A percentile compares a stretch with the other conserved stretches of the same genome.
phyloP scores from a whole-genome alignment of 2,888 invertebrate species.

The Campoletis raptor region DNA sequence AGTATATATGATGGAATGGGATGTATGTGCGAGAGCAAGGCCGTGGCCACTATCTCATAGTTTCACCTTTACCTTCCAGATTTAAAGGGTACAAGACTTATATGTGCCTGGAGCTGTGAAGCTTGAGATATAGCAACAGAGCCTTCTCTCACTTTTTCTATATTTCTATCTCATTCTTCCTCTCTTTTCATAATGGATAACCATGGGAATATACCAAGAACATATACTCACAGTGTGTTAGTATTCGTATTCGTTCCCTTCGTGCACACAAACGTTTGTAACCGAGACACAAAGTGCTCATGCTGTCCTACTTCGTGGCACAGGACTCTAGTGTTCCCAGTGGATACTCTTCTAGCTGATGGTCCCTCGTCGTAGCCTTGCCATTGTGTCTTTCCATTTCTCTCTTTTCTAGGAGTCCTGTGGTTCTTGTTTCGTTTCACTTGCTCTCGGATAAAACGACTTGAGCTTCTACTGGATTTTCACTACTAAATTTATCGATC shows the following conservation, averaged over 20 bases:
- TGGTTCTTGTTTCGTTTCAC: conserved; percentile 40
- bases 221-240: conserved; percentile 9
- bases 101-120: conserved; percentile 28
- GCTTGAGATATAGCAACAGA: conserved; percentile 45
- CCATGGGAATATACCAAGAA: conserved; percentile 22
- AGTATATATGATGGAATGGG: conserved; percentile 24
- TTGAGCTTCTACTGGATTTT: conserved; percentile 41
- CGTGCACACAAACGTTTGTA: conserved; percentile 43
- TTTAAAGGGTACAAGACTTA: conserved; percentile 66
- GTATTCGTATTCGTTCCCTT: background rate
- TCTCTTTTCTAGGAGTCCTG: conserved; percentile 25
- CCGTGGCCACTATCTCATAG: conserved; percentile 66
- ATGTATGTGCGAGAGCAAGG: conserved; percentile 52
- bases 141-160: background rate
- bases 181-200: conserved; percentile 13
- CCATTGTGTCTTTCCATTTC: conserved; percentile 43
- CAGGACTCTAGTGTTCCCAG: conserved; percentile 35
- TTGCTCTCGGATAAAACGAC: conserved; percentile 26
- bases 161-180: conserved; percentile 2
- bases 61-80: conserved; percentile 70
- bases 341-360: conserved; percentile 38
- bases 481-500: conserved; percentile 61
- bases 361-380: conserved; percentile 30
- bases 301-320: conserved; percentile 48
- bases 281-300: conserved; percentile 56